These are phyloP conservation scores for Drosophila bocqueti DNA, from an alignment of 1,140 invertebrate species.

Conservation along the genomic window DNA sequence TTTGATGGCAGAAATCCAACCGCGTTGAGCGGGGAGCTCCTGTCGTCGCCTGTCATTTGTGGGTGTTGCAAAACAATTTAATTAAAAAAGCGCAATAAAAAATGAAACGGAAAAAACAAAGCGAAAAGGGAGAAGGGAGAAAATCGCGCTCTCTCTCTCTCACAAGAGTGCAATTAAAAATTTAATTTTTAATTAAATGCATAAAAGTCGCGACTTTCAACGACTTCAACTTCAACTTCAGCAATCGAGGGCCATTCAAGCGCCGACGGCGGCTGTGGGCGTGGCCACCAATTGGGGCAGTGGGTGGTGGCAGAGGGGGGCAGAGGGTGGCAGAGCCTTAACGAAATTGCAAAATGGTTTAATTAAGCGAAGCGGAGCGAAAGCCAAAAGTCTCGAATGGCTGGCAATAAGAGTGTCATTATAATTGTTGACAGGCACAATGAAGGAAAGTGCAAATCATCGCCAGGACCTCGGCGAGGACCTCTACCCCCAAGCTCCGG, in stretches of 20 bases:
- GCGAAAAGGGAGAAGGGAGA: constrained; percentile 1
- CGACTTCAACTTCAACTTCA: constrained; percentile 25
- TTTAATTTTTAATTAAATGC: constrained; percentile 61
- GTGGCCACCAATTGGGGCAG: constrained; percentile 16
- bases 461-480: constrained; percentile 44
- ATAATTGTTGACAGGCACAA: constrained; percentile 63
- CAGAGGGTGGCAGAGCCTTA: constrained; percentile 28
- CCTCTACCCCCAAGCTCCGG: constrained; percentile 12
- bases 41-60: constrained; percentile 39
- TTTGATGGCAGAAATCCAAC: constrained; percentile 27
- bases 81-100: constrained; percentile 60
- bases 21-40: constrained; percentile 12
- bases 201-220: constrained; percentile 32
- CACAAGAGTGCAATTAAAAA: constrained; percentile 71
- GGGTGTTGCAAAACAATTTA: constrained; percentile 54
- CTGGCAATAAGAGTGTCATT: constrained; percentile 80
- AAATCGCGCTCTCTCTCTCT: constrained; percentile 7
- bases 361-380: constrained; percentile 67
- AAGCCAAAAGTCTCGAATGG: constrained; percentile 62
- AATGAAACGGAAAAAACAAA: constrained; percentile 21
- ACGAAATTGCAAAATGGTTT: constrained; percentile 77
- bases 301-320: background rate
- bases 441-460: constrained; percentile 69
- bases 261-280: constrained; percentile 1
- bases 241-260: constrained; percentile 15